phyloP scores from a whole-genome alignment of 2,113 vertebrate species.

The Cyprinodon tularosa region DNA sequence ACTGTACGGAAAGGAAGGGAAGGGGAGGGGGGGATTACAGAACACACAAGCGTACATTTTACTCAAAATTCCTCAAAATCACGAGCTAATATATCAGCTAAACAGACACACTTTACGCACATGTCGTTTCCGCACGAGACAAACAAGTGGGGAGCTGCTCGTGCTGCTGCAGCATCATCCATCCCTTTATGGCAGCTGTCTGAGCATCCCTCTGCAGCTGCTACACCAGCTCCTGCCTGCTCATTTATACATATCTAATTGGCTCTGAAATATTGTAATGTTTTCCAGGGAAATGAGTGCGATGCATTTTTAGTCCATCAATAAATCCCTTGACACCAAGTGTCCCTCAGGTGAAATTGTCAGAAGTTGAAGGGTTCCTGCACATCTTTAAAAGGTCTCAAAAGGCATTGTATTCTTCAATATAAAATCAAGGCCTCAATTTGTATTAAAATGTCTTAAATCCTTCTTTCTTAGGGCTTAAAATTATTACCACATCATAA shows the following conservation, averaged over 20 bases:
- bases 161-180: slow-evolving; percentile 49
- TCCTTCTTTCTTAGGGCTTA: too few species aligned
- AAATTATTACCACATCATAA: too few species aligned
- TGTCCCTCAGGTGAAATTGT: slow-evolving; percentile 5
- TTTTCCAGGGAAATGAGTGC: neutral
- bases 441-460: too few species aligned
- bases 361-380: slow-evolving; percentile 8
- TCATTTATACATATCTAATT: neutral
- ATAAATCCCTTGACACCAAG: neutral
- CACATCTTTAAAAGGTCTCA: too few species aligned
- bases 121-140: neutral
- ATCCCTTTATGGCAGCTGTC: slow-evolving; percentile 52
- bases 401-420: too few species aligned
- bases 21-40: slow-evolving; percentile 26
- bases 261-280: neutral
- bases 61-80: neutral
- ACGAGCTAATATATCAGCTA: neutral
- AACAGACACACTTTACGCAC: neutral
- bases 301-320: neutral
- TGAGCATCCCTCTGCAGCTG: slow-evolving; percentile 62
- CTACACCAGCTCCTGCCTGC: slow-evolving; percentile 21
- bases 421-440: too few species aligned
- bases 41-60: slow-evolving; percentile 29
- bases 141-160: neutral
- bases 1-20: slow-evolving; percentile 28